These are phyloP conservation scores for Nymphalis urticae DNA, from an alignment of 2,888 invertebrate species.

Conservation along the genomic window DNA sequence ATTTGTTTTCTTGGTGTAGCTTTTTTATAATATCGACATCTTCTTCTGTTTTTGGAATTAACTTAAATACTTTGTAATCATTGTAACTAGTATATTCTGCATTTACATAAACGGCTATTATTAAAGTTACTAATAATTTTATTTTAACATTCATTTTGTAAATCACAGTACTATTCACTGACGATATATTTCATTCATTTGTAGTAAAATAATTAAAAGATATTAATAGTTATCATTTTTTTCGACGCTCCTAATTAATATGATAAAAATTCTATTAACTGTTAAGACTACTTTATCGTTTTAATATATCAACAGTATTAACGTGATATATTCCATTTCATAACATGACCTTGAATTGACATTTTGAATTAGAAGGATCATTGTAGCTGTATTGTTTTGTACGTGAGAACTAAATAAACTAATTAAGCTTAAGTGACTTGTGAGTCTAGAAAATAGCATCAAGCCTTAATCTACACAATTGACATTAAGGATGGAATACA, in stretches of 20 bases:
- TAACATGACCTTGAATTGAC: too few species aligned
- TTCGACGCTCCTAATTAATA: not conserved
- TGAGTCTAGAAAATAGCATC: too few species aligned
- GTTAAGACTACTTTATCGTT: not conserved
- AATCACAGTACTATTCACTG: slow-evolving; percentile 1
- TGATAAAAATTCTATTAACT: not conserved
- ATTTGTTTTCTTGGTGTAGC: slow-evolving; percentile 48
- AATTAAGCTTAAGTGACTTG: too few species aligned
- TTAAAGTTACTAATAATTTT: slow-evolving; percentile 44
- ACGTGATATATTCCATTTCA: not conserved
- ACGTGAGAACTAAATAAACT: too few species aligned
- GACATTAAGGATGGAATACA: too few species aligned
- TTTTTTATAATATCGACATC: slow-evolving; percentile 72
- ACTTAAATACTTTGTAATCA: slow-evolving; percentile 78
- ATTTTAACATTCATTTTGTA: slow-evolving; percentile 48
- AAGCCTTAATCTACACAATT: too few species aligned
- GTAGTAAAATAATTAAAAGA: slow-evolving; percentile 16
- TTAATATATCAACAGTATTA: not conserved
- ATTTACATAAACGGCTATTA: slow-evolving; percentile 37
- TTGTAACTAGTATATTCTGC: slow-evolving; percentile 62
- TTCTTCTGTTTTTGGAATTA: slow-evolving; percentile 68
- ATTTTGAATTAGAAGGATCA: too few species aligned
- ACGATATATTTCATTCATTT: not conserved
- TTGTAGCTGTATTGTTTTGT: too few species aligned
- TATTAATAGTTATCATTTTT: not conserved